A percentile compares a stretch with the other conserved stretches of the same genome.
Conservation (phyloP, 2,888 invertebrate species). For the Pristionchus exspectatus region DNA sequence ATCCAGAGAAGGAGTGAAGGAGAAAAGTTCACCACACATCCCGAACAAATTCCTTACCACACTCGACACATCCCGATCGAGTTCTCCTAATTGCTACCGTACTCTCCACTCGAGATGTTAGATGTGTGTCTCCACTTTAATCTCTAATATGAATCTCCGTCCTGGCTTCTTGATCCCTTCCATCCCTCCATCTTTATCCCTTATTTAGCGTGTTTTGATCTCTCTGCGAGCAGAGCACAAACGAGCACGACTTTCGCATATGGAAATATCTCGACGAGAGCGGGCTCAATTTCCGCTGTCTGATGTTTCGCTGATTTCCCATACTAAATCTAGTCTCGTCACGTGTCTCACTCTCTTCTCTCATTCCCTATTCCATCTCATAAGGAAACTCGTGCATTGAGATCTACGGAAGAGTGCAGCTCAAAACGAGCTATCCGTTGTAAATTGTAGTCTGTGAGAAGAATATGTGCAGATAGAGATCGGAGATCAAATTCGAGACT, state of each 20-base stretch:
- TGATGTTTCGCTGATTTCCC: background rate
- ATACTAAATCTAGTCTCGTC: background rate
- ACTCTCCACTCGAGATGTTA: background rate
- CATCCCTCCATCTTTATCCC: background rate
- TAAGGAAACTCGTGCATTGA: background rate
- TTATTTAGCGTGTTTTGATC: background rate
- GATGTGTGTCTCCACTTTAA: background rate
- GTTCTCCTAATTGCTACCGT: background rate
- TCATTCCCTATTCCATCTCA: background rate
- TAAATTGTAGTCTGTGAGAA: background rate
- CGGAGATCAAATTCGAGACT: background rate
- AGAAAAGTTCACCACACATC: background rate
- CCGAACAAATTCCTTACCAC: background rate
- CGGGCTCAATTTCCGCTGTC: background rate
- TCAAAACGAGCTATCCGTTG: background rate
- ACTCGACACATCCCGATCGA: background rate
- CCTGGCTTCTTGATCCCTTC: background rate
- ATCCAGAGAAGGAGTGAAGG: background rate
- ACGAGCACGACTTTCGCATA: background rate
- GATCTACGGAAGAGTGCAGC: background rate
- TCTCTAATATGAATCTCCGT: background rate
- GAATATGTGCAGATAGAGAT: background rate
- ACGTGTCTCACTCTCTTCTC: background rate
- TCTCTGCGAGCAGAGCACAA: constrained; percentile 18
- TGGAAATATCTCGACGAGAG: background rate